A percentile compares a stretch with the other conserved stretches of the same genome.
These are phyloP conservation scores for Bombus vancouverensis DNA, from an alignment of 1,140 invertebrate species.

Conservation along the genomic window DNA sequence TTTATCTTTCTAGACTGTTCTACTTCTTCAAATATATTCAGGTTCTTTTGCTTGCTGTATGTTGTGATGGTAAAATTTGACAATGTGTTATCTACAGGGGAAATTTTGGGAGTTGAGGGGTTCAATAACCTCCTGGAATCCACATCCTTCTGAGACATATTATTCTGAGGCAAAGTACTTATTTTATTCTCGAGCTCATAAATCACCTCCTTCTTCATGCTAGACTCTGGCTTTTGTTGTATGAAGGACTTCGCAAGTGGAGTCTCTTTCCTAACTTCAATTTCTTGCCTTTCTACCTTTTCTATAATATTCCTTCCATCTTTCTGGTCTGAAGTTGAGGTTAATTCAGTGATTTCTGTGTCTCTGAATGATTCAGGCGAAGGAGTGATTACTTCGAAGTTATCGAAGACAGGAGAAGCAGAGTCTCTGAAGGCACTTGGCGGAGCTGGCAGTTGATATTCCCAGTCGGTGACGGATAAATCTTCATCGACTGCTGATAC, in stretches of 20 bases:
- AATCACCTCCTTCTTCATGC: conserved; percentile 69
- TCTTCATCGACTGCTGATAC: conserved; percentile 76
- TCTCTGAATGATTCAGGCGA: conserved; percentile 59
- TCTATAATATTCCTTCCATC: not conserved
- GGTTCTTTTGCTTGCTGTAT: conserved; percentile 74
- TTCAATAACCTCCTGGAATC: conserved; percentile 32
- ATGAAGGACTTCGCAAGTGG: not conserved
- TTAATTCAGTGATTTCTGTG: not conserved
- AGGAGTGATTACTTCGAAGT: conserved; percentile 73
- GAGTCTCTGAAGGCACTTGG: conserved; percentile 85
- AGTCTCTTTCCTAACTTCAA: conserved; percentile 3
- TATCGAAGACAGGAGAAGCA: conserved; percentile 73
- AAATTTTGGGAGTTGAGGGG: conserved; percentile 65
- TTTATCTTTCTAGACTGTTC: conserved; percentile 30
- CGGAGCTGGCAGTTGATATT: conserved; percentile 86
- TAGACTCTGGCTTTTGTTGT: conserved; percentile 33
- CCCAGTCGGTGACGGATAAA: conserved; percentile 82
- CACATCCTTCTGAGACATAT: conserved; percentile 37
- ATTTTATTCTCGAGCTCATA: conserved; percentile 73
- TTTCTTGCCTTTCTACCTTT: not conserved
- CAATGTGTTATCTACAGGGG: conserved; percentile 76
- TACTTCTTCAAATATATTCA: conserved; percentile 76
- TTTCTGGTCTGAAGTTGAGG: not conserved
- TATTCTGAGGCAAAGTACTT: conserved; percentile 45
- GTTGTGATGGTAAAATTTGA: conserved; percentile 81